Percentiles rank a stretch among this genome's conserved stretches.
phyloP scores from a whole-genome alignment of 2,888 invertebrate genomes.

The Agrotis clavis region DNA sequence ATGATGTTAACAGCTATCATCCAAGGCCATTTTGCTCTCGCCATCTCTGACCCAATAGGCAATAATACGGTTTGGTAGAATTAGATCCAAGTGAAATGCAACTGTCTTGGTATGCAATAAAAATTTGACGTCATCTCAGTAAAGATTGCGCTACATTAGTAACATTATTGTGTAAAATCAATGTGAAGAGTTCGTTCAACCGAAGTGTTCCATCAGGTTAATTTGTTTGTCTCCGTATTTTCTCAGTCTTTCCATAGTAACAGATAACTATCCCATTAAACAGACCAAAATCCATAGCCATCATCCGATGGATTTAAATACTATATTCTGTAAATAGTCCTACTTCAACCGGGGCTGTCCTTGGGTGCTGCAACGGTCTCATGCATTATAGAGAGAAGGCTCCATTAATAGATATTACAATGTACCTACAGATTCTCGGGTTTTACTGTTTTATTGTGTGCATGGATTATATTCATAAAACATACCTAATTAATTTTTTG shows the following conservation, averaged over 20 bases:
- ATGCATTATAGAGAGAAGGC: too few relatives aligned
- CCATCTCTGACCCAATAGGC: constrained; percentile 29
- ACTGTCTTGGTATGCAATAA: constrained; percentile 10
- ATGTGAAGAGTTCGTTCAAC: constrained; percentile 1
- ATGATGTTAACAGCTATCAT: constrained; percentile 15
- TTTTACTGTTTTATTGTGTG: too few relatives aligned
- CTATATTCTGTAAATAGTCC: too few relatives aligned
- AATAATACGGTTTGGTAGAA: background rate
- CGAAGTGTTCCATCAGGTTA: constrained; percentile 10
- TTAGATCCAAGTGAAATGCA: constrained; percentile 4
- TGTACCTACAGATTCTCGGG: too few relatives aligned
- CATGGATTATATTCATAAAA: too few relatives aligned
- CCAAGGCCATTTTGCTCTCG: constrained; percentile 36
- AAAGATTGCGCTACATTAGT: constrained; percentile 28
- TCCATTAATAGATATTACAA: too few relatives aligned
- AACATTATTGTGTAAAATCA: background rate
- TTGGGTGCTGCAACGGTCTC: too few relatives aligned
- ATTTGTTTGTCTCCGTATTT: constrained; percentile 8
- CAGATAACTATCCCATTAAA: too few relatives aligned
- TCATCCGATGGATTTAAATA: too few relatives aligned
- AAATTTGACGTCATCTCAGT: constrained; percentile 7
- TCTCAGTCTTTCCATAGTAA: too few relatives aligned
- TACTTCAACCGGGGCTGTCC: too few relatives aligned
- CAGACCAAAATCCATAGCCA: too few relatives aligned
- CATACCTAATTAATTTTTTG: background rate